Evolutionary conservation across 1,140 invertebrate species (phyloP), one percentile per base, ranked within the genome.

Genomic region (Condylostylus longicornis): DNA sequence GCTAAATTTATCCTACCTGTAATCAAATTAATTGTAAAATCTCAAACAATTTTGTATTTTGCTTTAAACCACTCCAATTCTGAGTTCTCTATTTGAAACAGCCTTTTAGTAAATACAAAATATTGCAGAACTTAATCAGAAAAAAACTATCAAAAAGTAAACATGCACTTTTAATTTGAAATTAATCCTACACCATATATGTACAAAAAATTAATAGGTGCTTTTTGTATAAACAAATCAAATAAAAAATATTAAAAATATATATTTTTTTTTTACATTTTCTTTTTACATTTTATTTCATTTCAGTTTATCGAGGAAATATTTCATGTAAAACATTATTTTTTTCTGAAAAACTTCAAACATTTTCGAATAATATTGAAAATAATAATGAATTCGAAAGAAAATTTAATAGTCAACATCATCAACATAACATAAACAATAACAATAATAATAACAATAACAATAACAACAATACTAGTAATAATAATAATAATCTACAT

Each of bases 301-400:
- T 19, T 35, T 10, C 27, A 59, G 56, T 53, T n/a, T 59, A 58
- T 47, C 55, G 56, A 9, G 51, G 53, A 18, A 58, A 58, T 35
- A 52, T 58, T 19, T 59, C 56, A 0, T 58, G 56, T 33, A 59
- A 59, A 44, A 59, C 56, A 1, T 51, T 58, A 2, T 30, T 59
- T 18, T 56, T 57, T 20, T 42, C 58, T 23, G 55, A 58, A 23
- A 58, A 58, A 36, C 57, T 58, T 18, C 39, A 41, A 13, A 47
- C 51, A 6, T 58, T 59, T 36, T 48, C 42, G 1, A 35, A 28
- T n/a, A n/a, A n/a, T n/a, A n/a, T n/a, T n/a, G n/a, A n/a, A n/a
- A n/a, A n/a, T 10, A 56, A 58, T n/a, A 59, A 59, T 41, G 56
- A 59, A 33, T 35, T 59, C 29, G 56, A 58, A 36, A 50, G 56